Conservation (phyloP, 2,888 invertebrate species). For the Podabrus alpinus region DNA sequence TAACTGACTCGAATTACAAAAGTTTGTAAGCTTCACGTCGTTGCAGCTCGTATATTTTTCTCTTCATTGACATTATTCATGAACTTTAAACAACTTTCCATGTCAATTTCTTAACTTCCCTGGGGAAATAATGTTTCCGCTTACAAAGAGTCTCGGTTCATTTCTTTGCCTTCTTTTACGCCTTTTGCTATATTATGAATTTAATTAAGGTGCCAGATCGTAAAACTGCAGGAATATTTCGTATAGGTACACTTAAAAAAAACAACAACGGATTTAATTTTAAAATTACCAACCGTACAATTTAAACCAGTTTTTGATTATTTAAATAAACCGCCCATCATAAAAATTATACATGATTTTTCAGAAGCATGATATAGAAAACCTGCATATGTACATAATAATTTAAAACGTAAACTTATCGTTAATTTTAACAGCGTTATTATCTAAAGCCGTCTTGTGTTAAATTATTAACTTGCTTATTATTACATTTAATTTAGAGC, state of each 20-base stretch:
- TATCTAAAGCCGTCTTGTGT: neutral
- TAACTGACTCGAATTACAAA: slow-evolving; percentile 14
- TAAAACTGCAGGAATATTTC: slow-evolving; percentile 26
- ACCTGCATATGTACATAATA: slow-evolving; percentile 1
- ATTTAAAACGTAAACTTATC: neutral
- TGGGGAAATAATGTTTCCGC: slow-evolving; percentile 39
- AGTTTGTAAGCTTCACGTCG: slow-evolving; percentile 14
- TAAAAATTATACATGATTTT: neutral
- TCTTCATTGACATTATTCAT: slow-evolving; percentile 41
- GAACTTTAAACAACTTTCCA: slow-evolving; percentile 47
- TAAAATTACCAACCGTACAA: neutral
- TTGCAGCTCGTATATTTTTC: slow-evolving; percentile 20
- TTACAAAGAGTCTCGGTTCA: slow-evolving; percentile 33
- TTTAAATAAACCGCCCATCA: neutral
- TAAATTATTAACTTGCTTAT: neutral
- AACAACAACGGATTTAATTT: neutral
- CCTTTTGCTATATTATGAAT: slow-evolving; percentile 42
- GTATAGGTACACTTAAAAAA: neutral
- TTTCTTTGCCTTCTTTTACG: slow-evolving; percentile 32
- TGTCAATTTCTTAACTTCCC: slow-evolving; percentile 43
- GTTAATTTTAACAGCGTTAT: slow-evolving; percentile 1
- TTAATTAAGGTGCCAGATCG: slow-evolving; percentile 42
- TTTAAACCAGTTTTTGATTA: neutral
- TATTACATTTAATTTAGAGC: neutral
- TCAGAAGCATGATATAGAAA: neutral